Conservation (phyloP, 2,888 invertebrate species). For the Aelia acuminata region DNA sequence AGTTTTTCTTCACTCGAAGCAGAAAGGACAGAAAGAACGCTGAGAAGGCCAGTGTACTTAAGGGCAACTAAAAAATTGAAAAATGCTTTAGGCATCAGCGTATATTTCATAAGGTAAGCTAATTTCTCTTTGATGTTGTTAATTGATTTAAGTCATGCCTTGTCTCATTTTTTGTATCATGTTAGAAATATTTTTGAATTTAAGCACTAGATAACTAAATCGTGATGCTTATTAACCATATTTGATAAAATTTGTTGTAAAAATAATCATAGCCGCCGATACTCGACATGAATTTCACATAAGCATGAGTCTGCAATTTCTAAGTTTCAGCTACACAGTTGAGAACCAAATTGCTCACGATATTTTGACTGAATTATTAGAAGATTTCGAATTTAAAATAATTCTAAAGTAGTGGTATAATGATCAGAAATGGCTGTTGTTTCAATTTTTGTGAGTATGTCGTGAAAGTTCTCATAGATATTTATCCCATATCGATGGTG, state of each 20-base stretch:
- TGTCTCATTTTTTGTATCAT: neutral
- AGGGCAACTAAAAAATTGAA: neutral
- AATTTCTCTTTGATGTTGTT: neutral
- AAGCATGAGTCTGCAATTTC: neutral
- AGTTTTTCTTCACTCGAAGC: neutral
- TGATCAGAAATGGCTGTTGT: too few species aligned
- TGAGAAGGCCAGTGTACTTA: neutral
- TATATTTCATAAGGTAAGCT: constrained; percentile 43
- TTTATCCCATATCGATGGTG: neutral
- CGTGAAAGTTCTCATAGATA: too few species aligned
- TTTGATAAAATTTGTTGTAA: neutral
- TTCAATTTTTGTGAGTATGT: too few species aligned
- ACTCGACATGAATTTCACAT: neutral
- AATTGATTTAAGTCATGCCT: neutral
- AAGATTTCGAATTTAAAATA: neutral
- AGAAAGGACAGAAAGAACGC: neutral
- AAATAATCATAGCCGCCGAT: neutral
- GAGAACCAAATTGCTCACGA: neutral
- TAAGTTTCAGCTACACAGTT: neutral
- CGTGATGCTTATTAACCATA: neutral
- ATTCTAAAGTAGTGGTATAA: neutral
- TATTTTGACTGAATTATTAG: neutral
- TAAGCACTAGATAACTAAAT: neutral
- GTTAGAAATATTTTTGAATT: neutral
- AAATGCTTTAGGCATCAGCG: constrained; percentile 37